Evolutionary conservation across 2,888 invertebrate genomes (phyloP).

Genomic region (Trichopria drosophilae): DNA sequence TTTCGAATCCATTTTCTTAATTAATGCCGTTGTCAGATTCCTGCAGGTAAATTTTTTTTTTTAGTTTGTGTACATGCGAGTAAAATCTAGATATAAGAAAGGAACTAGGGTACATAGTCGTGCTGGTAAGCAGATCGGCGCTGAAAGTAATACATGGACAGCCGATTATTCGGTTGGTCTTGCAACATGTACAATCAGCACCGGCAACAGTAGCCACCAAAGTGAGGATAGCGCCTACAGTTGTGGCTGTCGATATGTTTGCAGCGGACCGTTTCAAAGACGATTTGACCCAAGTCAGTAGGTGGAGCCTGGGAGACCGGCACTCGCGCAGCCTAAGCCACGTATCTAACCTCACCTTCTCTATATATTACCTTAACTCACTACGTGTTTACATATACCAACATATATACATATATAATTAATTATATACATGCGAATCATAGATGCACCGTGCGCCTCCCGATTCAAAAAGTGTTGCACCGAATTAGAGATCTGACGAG

Average conservation of each 20-base stretch:
- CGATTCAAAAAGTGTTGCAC: constrained; percentile 48
- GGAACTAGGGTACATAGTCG: no score
- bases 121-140: no score
- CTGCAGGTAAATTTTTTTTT: no score
- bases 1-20: no score
- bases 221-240: constrained; percentile 54
- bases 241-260: constrained; percentile 59
- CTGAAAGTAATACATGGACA: no score
- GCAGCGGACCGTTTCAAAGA: constrained; percentile 58
- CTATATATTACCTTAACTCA: constrained; percentile 58
- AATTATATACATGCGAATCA: constrained; percentile 40
- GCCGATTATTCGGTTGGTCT: no score
- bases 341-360: constrained; percentile 60
- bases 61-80: no score
- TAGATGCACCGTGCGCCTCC: constrained; percentile 47
- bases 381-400: constrained; percentile 56
- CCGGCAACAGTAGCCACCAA: constrained; percentile 41
- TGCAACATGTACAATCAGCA: constrained; percentile 19
- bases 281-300: constrained; percentile 59
- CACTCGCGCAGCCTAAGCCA: constrained; percentile 58
- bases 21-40: no score
- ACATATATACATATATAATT: constrained; percentile 39
- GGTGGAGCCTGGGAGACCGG: constrained; percentile 58
- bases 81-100: no score
- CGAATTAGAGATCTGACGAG: neutral